Conservation (phyloP, 2,113 vertebrate species). For the Thermophis baileyi region DNA sequence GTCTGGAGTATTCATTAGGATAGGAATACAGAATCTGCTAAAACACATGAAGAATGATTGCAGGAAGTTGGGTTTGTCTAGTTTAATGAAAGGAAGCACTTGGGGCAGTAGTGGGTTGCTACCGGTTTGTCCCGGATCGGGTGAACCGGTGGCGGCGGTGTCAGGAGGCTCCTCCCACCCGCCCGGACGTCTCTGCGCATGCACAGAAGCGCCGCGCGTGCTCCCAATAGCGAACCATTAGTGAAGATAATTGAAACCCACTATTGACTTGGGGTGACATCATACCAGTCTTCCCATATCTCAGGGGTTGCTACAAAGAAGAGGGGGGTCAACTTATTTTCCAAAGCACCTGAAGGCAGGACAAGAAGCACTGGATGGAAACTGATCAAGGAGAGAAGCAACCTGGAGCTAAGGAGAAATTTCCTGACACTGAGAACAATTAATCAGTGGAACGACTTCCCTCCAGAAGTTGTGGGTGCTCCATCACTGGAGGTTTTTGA, state of each 20-base stretch:
- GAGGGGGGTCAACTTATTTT: neutral
- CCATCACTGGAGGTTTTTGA: neutral
- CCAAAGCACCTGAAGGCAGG: neutral
- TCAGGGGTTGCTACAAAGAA: fast-evolving
- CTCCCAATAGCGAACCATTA: too few species aligned
- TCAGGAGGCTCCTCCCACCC: too few species aligned
- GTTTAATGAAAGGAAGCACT: neutral
- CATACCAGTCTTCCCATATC: neutral
- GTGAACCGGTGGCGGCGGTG: too few species aligned
- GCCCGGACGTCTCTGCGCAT: too few species aligned
- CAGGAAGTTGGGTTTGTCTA: too few species aligned
- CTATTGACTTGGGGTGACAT: too few species aligned
- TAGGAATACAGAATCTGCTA: neutral
- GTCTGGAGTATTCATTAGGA: neutral
- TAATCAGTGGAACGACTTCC: neutral
- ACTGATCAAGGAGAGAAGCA: neutral
- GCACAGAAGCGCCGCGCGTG: too few species aligned
- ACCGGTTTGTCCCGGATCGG: too few species aligned
- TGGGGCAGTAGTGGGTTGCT: too few species aligned
- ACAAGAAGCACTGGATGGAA: neutral
- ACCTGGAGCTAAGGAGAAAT: neutral
- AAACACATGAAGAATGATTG: neutral
- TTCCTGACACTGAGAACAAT: neutral
- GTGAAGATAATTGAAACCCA: too few species aligned
- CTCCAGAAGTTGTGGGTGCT: too few species aligned